A percentile compares a stretch with the other conserved stretches of the same genome.
phyloP scores from a whole-genome alignment of 1,140 invertebrate genomes.

The Tetraneura akinire region DNA sequence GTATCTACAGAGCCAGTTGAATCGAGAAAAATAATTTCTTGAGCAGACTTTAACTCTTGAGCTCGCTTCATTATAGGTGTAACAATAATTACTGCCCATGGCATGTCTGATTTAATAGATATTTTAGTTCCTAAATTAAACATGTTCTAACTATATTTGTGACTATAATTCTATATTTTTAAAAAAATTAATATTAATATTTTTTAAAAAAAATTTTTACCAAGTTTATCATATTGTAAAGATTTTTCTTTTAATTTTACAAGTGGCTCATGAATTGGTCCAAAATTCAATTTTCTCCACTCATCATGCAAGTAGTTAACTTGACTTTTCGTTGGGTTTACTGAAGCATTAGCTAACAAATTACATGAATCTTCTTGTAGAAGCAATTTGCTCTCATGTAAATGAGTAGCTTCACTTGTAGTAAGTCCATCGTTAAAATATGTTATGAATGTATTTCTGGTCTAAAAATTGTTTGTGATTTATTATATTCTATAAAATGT shows the following conservation, averaged over 20 bases:
- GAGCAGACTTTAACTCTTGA: background rate
- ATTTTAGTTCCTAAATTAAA: constrained; percentile 1
- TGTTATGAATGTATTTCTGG: no score
- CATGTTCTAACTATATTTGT: constrained; percentile 16
- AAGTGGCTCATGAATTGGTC: no score
- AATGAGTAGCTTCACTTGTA: no score
- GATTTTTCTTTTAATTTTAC: no score
- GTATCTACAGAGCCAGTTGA: constrained; percentile 26
- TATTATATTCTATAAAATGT: constrained; percentile 15
- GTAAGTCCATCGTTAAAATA: no score
- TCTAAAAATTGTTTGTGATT: no score
- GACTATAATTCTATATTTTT: constrained; percentile 6
- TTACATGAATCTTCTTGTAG: constrained; percentile 12
- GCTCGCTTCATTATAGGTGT: constrained; percentile 15
- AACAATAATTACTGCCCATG: constrained; percentile 13
- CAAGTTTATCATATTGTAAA: constrained; percentile 8
- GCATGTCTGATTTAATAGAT: constrained; percentile 3
- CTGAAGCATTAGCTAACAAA: constrained; percentile 27
- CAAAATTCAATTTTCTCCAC: no score
- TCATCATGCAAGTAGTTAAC: no score
- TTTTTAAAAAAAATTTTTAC: constrained; percentile 33
- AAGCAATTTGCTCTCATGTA: no score
- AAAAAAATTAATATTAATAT: background rate
- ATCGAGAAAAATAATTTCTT: constrained; percentile 28
- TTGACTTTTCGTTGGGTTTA: no score